phyloP scores from a whole-genome alignment of 2,113 vertebrate genomes.

The Pluvialis apricaria region DNA sequence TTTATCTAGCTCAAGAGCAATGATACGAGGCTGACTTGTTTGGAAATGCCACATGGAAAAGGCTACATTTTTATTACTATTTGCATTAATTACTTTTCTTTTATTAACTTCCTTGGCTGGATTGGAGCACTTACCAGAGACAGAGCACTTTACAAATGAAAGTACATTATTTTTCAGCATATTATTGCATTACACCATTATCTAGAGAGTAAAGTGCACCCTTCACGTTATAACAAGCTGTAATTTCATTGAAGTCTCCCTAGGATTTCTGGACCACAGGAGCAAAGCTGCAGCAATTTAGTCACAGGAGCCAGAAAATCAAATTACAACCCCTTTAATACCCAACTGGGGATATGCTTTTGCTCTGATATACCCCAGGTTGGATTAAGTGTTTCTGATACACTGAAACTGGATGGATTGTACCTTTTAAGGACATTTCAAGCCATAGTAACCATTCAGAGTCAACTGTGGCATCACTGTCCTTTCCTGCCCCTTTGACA shows the following conservation, averaged over 20 bases:
- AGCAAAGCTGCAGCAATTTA: background rate
- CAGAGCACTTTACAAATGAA: background rate
- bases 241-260: constrained; percentile 5
- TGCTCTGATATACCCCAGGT: background rate
- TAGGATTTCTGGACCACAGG: background rate
- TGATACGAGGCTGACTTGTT: background rate
- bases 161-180: background rate
- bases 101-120: background rate
- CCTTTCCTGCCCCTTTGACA: background rate
- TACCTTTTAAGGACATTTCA: background rate
- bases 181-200: background rate
- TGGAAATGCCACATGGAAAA: background rate
- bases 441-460: background rate
- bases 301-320: background rate
- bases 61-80: background rate
- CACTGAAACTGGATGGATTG: background rate
- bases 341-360: background rate
- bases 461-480: background rate
- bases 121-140: background rate
- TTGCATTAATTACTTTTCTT: constrained; percentile 2
- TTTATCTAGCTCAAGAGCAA: background rate
- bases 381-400: background rate
- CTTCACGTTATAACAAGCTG: background rate
- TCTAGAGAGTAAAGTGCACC: background rate
- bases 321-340: background rate